Conservation (phyloP, 1,140 invertebrate species). For the Drosophila carrolli region DNA sequence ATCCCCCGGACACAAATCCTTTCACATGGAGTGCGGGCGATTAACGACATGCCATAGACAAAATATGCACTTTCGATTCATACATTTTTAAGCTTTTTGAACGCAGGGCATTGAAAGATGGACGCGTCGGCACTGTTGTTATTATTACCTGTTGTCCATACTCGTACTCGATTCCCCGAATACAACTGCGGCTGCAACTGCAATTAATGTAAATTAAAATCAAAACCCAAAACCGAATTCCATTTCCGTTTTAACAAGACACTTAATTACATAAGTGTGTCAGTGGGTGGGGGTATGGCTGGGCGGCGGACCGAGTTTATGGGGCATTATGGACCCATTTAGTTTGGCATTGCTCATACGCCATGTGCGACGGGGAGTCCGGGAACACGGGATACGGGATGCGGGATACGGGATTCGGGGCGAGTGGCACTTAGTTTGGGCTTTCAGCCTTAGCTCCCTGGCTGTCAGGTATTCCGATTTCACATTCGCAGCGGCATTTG, state of each 20-base stretch:
- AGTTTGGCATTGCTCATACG: conserved; percentile 71
- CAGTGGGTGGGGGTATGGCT: conserved; percentile 25
- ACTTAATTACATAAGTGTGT: conserved; percentile 75
- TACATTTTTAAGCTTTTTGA: conserved; percentile 54
- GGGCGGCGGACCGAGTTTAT: background rate
- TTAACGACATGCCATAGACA: conserved; percentile 25
- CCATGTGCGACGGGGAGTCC: conserved; percentile 21
- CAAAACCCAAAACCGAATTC: conserved; percentile 77
- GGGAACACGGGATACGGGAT: background rate
- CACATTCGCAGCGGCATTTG: conserved; percentile 16
- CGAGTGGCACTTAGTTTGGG: conserved; percentile 43
- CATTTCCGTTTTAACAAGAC: conserved; percentile 75
- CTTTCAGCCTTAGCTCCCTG: conserved; percentile 15
- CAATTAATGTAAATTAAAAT: conserved; percentile 81
- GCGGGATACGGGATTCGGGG: background rate
- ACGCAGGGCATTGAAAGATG: background rate
- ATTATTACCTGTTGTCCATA: conserved; percentile 10
- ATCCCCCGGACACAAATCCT: conserved; percentile 19
- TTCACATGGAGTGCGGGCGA: conserved; percentile 14
- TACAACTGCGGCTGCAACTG: conserved; percentile 37
- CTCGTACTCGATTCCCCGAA: conserved; percentile 34
- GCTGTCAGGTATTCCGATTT: conserved; percentile 53
- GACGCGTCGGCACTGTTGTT: background rate
- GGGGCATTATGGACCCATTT: conserved; percentile 52
- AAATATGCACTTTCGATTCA: conserved; percentile 22